Conservation (phyloP, 2,113 vertebrate species). For the Prunella fulvescens region DNA sequence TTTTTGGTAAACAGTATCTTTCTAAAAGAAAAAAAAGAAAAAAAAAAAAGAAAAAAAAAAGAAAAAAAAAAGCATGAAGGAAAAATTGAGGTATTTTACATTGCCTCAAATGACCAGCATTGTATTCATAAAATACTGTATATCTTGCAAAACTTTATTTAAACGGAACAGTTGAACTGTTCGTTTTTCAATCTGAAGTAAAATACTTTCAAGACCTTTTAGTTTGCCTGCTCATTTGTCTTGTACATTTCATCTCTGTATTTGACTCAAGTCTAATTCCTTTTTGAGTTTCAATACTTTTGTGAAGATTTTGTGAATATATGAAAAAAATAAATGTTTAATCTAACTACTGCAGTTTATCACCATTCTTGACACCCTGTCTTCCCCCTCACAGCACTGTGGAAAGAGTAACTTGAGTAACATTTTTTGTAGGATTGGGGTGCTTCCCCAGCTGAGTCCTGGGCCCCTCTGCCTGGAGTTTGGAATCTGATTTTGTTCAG, state of each 20-base stretch:
- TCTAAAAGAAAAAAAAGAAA: constrained; percentile 68
- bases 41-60: not conserved
- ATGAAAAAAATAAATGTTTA: constrained; percentile 66
- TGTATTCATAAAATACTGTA: constrained; percentile 81
- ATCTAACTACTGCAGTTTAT: constrained; percentile 54
- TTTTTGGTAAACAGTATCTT: constrained; percentile 83
- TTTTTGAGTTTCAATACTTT: constrained; percentile 70
- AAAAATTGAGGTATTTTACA: constrained; percentile 73
- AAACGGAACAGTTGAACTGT: constrained; percentile 77
- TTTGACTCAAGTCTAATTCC: constrained; percentile 67
- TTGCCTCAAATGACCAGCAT: constrained; percentile 80
- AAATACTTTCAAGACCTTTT: constrained; percentile 78
- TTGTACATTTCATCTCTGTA: constrained; percentile 76
- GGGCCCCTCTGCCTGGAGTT: not conserved
- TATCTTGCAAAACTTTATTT: constrained; percentile 77
- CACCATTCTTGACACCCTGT: constrained; percentile 33
- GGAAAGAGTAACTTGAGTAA: not conserved
- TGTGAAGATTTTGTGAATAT: constrained; percentile 67
- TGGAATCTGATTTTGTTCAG: not conserved
- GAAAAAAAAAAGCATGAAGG: constrained; percentile 76
- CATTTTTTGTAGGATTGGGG: not conserved
- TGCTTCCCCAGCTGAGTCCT: not conserved
- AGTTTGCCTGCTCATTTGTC: constrained; percentile 80
- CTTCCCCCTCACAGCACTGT: not conserved
- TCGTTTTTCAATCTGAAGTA: constrained; percentile 80